A percentile compares a stretch with the other conserved stretches of the same genome.
These are phyloP conservation scores for Quadroppia sp. DNA, from an alignment of 2,888 invertebrate species.

Conservation along the genomic window DNA sequence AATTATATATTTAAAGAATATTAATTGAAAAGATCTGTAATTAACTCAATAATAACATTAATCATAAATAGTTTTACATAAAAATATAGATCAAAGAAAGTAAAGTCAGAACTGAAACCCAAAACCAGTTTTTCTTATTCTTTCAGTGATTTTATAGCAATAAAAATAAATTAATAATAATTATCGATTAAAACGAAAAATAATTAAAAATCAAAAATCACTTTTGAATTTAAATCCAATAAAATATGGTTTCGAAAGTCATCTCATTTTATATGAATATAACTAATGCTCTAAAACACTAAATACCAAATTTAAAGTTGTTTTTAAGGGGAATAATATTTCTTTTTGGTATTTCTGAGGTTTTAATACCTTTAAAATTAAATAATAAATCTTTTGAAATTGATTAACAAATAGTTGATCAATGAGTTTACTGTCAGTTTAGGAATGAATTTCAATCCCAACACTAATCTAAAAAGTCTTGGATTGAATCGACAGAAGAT, in stretches of 20 bases:
- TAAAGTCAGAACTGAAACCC: neutral
- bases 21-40: too few relatives aligned
- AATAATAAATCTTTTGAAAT: constrained; percentile 29
- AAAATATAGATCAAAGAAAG: neutral
- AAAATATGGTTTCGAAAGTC: neutral
- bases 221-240: neutral
- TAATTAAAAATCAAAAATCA: neutral
- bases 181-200: neutral
- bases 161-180: neutral
- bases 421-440: constrained; percentile 20
- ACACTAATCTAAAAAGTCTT: neutral
- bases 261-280: too few relatives aligned
- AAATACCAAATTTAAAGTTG: too few relatives aligned
- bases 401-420: constrained; percentile 26
- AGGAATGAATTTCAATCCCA: constrained; percentile 11
- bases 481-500: neutral
- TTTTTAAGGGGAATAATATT: neutral
- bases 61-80: neutral
- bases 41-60: neutral
- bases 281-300: too few relatives aligned
- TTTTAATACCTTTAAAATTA: constrained; percentile 27
- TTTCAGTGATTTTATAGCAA: neutral
- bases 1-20: too few relatives aligned
- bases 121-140: neutral
- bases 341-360: neutral